Evolutionary conservation across 2,113 vertebrate genomes (phyloP), one percentile per base, ranked within the genome.

Genomic region (Proterorhinus semilunaris): DNA sequence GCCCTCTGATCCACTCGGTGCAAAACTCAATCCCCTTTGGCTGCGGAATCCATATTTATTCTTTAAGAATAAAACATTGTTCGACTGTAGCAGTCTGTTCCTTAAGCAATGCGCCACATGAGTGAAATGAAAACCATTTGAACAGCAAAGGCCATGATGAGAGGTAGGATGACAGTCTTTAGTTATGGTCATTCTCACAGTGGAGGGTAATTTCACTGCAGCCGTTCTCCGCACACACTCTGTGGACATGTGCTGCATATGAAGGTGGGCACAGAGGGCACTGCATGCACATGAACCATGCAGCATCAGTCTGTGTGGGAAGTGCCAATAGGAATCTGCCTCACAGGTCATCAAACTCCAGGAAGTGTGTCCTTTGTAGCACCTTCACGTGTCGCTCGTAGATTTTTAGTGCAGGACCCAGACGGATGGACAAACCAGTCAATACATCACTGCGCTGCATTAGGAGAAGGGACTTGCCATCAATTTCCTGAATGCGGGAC

Each of bases 371-470:
- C 85, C 93, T 93, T 85, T 96, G 95, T 49, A 96, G 91, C 82
- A 94, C 92, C 81, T 96, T 96, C 44, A 96, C 91, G 4, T 96
- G 95, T 48, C 94, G 93, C 90, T 96, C 95, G 0, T 96, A 96
- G 81, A 96, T 96, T 83, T 96, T 96, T 67, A 96, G 93, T 52
- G 95, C 95, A 0, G 95, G 95, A 57, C 95, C 95, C 10, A 96
- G 93, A 74, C 94, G 93, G 86, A 96, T 96, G 0, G 95, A 96
- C 78, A 96, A 78, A 57, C 95, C 95, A 0, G 95, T 96, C 81
- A 96, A 81, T 69, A 96, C 95, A 10, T 96, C 95, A 0, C 93
- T 94, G 72, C 95, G 94, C 74, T 96, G 95, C 95, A 96, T 96
- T 12, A 96, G 89, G 75, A 96, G 91, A 59, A 96, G 85, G 58